Evolutionary conservation across 2,113 vertebrate species (phyloP).

Genomic region (Tetrao urogallus): DNA sequence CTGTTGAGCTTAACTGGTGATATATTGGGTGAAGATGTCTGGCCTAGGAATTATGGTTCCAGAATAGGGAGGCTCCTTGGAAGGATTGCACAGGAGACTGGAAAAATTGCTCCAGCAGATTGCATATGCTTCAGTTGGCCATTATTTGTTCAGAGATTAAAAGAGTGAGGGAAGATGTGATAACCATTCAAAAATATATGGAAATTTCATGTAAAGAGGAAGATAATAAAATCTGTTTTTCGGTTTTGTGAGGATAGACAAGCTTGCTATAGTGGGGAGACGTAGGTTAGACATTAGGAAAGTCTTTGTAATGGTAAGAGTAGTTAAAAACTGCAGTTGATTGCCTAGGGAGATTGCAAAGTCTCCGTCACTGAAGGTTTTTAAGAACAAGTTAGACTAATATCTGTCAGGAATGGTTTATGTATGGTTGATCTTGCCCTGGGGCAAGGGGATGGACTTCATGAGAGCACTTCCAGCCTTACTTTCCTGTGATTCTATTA

Average conservation of each 20-base stretch:
- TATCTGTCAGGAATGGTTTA: slow-evolving; percentile 65
- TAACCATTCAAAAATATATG: slow-evolving; percentile 46
- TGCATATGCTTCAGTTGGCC: neutral
- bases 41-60: neutral
- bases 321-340: slow-evolving; percentile 14
- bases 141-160: neutral
- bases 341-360: slow-evolving; percentile 62
- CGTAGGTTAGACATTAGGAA: slow-evolving; percentile 48
- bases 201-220: slow-evolving; percentile 58
- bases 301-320: slow-evolving; percentile 51
- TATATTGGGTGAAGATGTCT: neutral
- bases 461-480: slow-evolving; percentile 53
- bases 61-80: neutral
- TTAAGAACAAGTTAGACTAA: slow-evolving; percentile 65
- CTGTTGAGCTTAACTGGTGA: neutral
- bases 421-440: slow-evolving; percentile 45
- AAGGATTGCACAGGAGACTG: neutral
- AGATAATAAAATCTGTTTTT: slow-evolving; percentile 10
- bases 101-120: neutral
- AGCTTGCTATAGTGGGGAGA: slow-evolving; percentile 5
- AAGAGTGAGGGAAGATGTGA: neutral
- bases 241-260: slow-evolving; percentile 6
- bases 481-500: slow-evolving; percentile 47
- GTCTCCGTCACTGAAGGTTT: slow-evolving; percentile 42
- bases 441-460: slow-evolving; percentile 49